These are phyloP conservation scores for Nyctereutes procyonoides DNA, from an alignment of 2,113 vertebrate genomes.

Conservation along the genomic window DNA sequence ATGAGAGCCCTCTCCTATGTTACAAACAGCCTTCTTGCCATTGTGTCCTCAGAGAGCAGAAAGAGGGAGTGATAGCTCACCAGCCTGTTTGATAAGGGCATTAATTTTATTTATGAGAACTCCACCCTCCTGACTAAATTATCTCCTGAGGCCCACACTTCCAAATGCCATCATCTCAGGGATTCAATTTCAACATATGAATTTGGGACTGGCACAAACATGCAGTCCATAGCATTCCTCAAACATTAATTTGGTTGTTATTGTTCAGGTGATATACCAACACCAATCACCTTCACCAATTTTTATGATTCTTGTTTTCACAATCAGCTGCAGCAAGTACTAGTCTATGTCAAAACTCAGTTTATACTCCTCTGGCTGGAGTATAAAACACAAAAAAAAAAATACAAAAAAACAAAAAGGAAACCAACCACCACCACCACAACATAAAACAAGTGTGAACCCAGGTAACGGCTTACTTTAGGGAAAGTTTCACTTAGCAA, in stretches of 20 bases:
- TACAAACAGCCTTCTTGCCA: background rate
- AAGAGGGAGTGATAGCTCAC: no score
- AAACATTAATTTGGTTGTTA: background rate
- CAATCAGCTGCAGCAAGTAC: background rate
- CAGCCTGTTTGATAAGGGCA: background rate
- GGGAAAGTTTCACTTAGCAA: background rate
- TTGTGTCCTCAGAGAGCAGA: background rate
- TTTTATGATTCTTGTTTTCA: background rate
- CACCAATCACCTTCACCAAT: background rate
- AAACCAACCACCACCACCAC: background rate
- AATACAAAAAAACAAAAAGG: background rate
- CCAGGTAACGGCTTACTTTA: background rate
- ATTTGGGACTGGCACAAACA: background rate
- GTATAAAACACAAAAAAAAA: no score
- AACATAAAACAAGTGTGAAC: background rate
- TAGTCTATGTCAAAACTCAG: background rate
- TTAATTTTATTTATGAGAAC: background rate
- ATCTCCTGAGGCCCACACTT: background rate
- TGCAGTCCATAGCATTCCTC: background rate
- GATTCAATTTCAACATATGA: background rate
- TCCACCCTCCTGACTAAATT: background rate
- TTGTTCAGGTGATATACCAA: background rate
- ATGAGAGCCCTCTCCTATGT: background rate
- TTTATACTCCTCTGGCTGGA: no score
- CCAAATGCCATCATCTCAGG: background rate